Evolutionary conservation across 2,113 vertebrate genomes (phyloP), one percentile per base, ranked within the genome.

Genomic region (Heliornis fulica): DNA sequence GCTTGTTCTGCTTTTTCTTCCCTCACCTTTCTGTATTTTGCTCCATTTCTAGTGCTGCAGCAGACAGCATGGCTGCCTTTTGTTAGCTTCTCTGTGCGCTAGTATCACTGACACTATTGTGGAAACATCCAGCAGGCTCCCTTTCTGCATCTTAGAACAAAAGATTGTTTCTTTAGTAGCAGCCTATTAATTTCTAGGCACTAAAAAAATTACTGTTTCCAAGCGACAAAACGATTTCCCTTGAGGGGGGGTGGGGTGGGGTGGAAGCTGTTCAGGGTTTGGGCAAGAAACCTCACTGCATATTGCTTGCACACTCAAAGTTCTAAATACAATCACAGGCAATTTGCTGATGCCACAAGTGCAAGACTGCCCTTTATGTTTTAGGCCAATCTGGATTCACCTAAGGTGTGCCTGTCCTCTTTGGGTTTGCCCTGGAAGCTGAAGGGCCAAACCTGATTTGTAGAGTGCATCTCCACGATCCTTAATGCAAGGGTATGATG

Each of bases 11-110:
- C n/a, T 31, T 48, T 18, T 59, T 32, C 15, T 2, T 0, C 5
- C 32, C 77, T 38, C 53, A 56, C 46, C 22, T 91, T 60, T 29
- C 45, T 92, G 48, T 72, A 59, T 96, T 87, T 94, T 96, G 45
- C 43, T 88, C 77, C 54, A 46, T 61, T 92, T 81, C 69, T 69
- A 71, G 40, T 81, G 70, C 83, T 83, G 88, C 76, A 92, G 87
- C 91, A 90, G 94, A n/a, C 90, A 93, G 87, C 89, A 93, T 96
- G 92, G 84, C 95, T 96, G 91, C 90, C 90, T 97, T 97, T 96
- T 96, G 95, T 96, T 95, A 97, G 71, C 80, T 78, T 85, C 51
- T 93, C 89, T 78, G 71, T 79, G 61, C 81, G 75, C 77, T 91
- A 53, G 21, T 82, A 87, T 64, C 69, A 41, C 76, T 77, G 78